A percentile compares a stretch with the other conserved stretches of the same genome.
Evolutionary conservation across 2,797 vertebrate genomes (phyloP).

Genomic region (Crocodylus rhombifer): DNA sequence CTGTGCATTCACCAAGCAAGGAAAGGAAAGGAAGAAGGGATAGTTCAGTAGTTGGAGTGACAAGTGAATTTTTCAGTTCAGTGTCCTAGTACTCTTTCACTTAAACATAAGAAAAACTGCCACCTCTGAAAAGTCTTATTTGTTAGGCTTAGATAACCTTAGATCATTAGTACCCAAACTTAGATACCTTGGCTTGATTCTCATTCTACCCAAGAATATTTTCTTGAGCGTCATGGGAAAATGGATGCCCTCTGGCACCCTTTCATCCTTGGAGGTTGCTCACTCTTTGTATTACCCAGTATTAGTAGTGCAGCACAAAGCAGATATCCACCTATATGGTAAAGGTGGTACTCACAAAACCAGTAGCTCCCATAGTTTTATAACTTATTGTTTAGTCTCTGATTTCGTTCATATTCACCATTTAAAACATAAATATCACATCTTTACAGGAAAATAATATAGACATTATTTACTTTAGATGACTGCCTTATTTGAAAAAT

Average conservation of each 20-base stretch:
- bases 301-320: neutral
- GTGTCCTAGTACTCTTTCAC: neutral
- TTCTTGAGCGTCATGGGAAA: neutral
- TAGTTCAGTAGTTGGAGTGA: neutral
- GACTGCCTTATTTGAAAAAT: neutral
- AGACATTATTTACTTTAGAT: neutral
- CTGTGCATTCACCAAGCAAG: neutral
- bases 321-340: neutral
- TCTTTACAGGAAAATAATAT: neutral
- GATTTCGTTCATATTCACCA: neutral
- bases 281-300: neutral
- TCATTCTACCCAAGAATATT: neutral
- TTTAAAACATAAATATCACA: neutral
- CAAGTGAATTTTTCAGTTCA: neutral
- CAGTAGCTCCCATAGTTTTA: neutral
- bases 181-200: neutral
- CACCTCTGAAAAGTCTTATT: neutral
- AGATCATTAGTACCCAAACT: neutral
- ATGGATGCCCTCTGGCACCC: neutral
- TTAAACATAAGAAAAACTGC: neutral
- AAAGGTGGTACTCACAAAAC: neutral
- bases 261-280: neutral
- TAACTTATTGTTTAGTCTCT: neutral
- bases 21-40: neutral
- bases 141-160: neutral